Base-by-base conservation (phyloP, 2,888 invertebrate genomes). In the Zaprionus bogoriensis region DNA sequence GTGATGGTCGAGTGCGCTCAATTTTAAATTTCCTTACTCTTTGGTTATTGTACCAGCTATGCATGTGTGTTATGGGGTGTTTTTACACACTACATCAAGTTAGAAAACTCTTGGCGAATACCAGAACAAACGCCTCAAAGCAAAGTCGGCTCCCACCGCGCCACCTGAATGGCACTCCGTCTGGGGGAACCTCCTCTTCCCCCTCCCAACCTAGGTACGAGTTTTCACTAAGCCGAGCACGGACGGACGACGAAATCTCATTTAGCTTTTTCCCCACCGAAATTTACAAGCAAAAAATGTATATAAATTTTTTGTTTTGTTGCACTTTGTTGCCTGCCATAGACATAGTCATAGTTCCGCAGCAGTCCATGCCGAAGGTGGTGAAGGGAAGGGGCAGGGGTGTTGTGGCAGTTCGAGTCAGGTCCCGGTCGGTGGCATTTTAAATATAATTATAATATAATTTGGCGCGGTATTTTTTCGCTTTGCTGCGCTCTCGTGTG, bases 391-490 rank as follows among this genome's bases (percentile, higher is more conserved):
- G 32, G 10, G 5, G 6, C 20, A 14, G n/a, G 12, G 14, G 12
- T n/a, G n/a, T n/a, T n/a, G 51, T 38, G 41, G 36, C 32, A 23
- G 30, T 57, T 30, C n/a, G 58, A 23, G 63, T 50, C 62, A 50
- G 48, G 23, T 51, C 59, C n/a, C 25, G 14, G 62, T 64, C 64
- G 70, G 77, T 74, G 76, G 66, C 83, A 85, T 82, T 82, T 82
- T 85, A 82, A 85, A 79, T 87, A 82, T 82, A 85, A 87, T 82
- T 82, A 87, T 82, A 81, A 84, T 81, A 87, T 84, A 82, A 87
- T 85, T 82, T 84, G 85, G 85, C 60, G 63, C 65, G 69, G 85
- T 63, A 87, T 74, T 84, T 87, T 80, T 83, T 74, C 60, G 53
- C 45, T 48, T 48, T 73, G 25, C 46, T 77, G 71, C 62, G 27